Percentiles rank a stretch among this genome's conserved stretches.
phyloP scores from a whole-genome alignment of 2,797 vertebrate genomes.

The Tolypeutes matacus region DNA sequence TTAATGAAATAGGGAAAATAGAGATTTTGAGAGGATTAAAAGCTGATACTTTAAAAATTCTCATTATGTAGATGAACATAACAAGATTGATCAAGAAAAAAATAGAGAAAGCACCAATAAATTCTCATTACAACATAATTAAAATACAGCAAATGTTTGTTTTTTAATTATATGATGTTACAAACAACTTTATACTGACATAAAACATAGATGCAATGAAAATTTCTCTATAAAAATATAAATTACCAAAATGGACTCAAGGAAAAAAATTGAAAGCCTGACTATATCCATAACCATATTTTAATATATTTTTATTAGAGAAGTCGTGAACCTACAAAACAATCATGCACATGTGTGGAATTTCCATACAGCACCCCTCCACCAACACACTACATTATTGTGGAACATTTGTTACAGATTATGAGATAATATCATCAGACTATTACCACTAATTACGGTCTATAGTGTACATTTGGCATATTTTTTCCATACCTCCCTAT shows the following conservation, averaged over 20 bases:
- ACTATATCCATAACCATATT: conserved; percentile 11
- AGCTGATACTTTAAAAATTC: conserved; percentile 48
- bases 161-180: conserved; percentile 65
- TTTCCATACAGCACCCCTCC: too few species aligned
- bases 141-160: conserved; percentile 57
- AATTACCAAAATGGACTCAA: conserved; percentile 55
- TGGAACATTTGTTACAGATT: too few species aligned
- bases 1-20: conserved; percentile 31
- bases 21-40: conserved; percentile 45
- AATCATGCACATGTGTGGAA: too few species aligned
- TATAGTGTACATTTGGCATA: too few species aligned
- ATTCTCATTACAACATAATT: conserved; percentile 69
- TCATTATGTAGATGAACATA: conserved; percentile 59
- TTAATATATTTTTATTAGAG: too few species aligned
- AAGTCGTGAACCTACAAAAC: too few species aligned
- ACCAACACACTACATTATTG: too few species aligned
- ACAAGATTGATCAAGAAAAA: conserved; percentile 5
- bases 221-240: conserved; percentile 68
- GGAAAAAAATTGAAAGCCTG: conserved; percentile 26
- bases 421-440: too few species aligned
- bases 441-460: too few species aligned
- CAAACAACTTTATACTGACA: conserved; percentile 60
- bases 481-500: too few species aligned
- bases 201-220: conserved; percentile 53
- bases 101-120: conserved; percentile 57